Percentiles rank a stretch among this genome's conserved stretches.
Conservation (phyloP, 2,888 invertebrate genomes). For the Criorhina ranunculi region DNA sequence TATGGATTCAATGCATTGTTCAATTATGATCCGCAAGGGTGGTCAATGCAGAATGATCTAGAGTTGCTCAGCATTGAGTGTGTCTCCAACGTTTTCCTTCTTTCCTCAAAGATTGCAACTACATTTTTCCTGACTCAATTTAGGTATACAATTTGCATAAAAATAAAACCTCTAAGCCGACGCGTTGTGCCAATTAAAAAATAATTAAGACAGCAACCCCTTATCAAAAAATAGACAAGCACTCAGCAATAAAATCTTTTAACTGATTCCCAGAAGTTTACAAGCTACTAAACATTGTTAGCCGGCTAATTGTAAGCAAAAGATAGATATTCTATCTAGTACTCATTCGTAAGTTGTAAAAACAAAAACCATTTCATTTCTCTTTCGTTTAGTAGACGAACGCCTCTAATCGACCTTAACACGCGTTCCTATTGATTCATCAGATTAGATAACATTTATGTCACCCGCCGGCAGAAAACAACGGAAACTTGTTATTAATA, state of each 20-base stretch:
- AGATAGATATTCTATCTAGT: not conserved
- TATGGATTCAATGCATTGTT: too few species aligned
- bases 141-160: not conserved
- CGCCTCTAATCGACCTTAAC: slow-evolving; percentile 22
- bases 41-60: too few species aligned
- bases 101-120: too few species aligned
- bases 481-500: slow-evolving; percentile 45
- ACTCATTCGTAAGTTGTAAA: not conserved
- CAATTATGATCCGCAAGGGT: too few species aligned
- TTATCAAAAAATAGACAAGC: slow-evolving; percentile 4
- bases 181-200: slow-evolving; percentile 2
- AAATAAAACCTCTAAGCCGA: not conserved
- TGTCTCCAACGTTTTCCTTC: too few species aligned
- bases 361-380: slow-evolving; percentile 18
- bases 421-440: slow-evolving; percentile 58
- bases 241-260: slow-evolving; percentile 2
- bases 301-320: slow-evolving; percentile 5
- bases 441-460: slow-evolving; percentile 54
- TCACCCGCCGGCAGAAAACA: slow-evolving; percentile 6
- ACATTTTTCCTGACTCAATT: too few species aligned
- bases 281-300: slow-evolving; percentile 9
- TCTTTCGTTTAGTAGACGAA: slow-evolving; percentile 12
- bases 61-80: too few species aligned
- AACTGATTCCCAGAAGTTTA: slow-evolving; percentile 1
- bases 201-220: not conserved